Evolutionary conservation across 2,113 vertebrate genomes (phyloP).

Genomic region (Morone chrysops): DNA sequence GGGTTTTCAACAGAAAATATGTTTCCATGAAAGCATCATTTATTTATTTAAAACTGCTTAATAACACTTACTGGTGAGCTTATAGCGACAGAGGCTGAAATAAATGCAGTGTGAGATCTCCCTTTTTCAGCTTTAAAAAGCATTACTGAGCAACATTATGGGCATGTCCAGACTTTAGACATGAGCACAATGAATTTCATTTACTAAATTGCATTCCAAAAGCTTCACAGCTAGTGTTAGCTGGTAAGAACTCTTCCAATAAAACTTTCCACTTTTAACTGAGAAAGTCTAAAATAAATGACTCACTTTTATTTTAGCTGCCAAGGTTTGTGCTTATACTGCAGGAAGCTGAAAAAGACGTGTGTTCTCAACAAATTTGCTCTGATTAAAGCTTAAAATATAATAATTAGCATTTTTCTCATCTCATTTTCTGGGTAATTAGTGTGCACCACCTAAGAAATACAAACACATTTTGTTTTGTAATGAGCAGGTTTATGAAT

Average conservation of each 20-base stretch:
- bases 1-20: not conserved
- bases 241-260: slow-evolving; percentile 10
- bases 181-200: not conserved
- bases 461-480: not conserved
- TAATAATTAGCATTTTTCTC: not conserved
- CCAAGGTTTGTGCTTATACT: too few species aligned
- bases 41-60: not conserved
- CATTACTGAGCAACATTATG: not conserved
- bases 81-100: not conserved
- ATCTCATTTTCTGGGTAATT: not conserved
- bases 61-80: slow-evolving; percentile 1
- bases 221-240: not conserved
- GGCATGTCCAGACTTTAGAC: not conserved
- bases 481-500: not conserved
- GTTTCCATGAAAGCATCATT: not conserved
- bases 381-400: not conserved
- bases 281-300: not conserved
- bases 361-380: not conserved
- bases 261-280: not conserved
- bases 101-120: not conserved
- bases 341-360: not conserved
- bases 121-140: not conserved
- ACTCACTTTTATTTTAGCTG: not conserved
- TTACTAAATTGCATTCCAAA: slow-evolving; percentile 12
- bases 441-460: not conserved